Base-by-base conservation (phyloP, 2,888 invertebrate species). In the Athalia circularis region DNA sequence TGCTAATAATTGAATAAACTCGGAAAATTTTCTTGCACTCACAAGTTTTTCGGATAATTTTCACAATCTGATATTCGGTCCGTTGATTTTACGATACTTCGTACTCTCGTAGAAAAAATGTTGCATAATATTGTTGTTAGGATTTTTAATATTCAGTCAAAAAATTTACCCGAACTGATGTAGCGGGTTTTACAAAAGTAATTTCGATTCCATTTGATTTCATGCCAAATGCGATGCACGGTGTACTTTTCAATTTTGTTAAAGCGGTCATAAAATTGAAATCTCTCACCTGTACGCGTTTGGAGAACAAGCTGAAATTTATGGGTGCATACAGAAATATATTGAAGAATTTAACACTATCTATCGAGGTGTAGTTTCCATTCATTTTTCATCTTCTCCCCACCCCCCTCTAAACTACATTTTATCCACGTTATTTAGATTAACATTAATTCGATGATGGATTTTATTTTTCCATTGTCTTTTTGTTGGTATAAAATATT, bases 201-300 rank as follows among this genome's bases (percentile, higher is more conserved):
- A n/a, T n/a, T 65, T 72, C 47, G 59, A 72, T 45, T 57, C 57
- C 11, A 72, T 52, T 48, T 61, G 8, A 72, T 59, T 50, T 67
- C 48, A 72, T 72, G 61, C 72, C 59, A 45, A 72, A 72, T 59
- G 45, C 15, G 9, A 29, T 11, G 64, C 62, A 5, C 13, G 15
- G 72, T 57, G 13, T 9, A 29, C 45, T 65, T 52, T 77, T 77
- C 65, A 61, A 62, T 77, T 77, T 77, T 77, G 68, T 68, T 15
- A 59, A 67, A 77, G 77, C 77, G 77, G 77, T 77, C 77, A 62
- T 77, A 77, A 77, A 77, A 77, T 15, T 61, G 68, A 70, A 77
- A 68, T 70, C 57, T 68, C 15, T 15, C 68, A 50, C 59, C 59
- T 29, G 29, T 29, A 29, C 29, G 29, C 29, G 29, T 29, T 29